A percentile compares a stretch with the other conserved stretches of the same genome.
Evolutionary conservation across 1,140 invertebrate species (phyloP).

Genomic region (Chrysopa pallens): DNA sequence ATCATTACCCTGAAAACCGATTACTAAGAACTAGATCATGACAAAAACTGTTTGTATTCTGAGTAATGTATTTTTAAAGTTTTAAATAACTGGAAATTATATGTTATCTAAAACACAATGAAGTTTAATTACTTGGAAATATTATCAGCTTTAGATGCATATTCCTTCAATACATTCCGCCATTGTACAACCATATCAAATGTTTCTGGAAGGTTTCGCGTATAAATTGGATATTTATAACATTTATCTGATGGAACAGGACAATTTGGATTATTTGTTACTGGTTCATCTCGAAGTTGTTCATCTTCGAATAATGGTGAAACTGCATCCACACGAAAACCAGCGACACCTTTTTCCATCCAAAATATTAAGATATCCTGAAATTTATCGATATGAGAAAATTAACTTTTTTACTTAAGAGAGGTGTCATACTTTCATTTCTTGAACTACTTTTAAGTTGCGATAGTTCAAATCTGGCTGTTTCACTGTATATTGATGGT

Average conservation of each 20-base stretch:
- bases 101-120: no score
- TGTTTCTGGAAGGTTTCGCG: conserved; percentile 36
- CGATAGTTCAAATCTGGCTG: conserved; percentile 61
- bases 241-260: conserved; percentile 23
- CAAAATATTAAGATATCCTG: conserved; percentile 54
- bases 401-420: no score
- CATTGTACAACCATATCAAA: conserved; percentile 42
- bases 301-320: conserved; percentile 37
- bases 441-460: conserved; percentile 33
- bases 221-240: conserved; percentile 43
- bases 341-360: conserved; percentile 56
- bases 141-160: conserved; percentile 20
- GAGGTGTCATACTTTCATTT: conserved; percentile 32
- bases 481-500: conserved; percentile 48
- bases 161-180: conserved; percentile 40
- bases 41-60: no score
- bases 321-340: conserved; percentile 53
- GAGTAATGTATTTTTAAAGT: no score
- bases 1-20: conserved; percentile 39
- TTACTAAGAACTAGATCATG: no score
- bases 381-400: conserved; percentile 8
- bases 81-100: no score
- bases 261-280: conserved; percentile 16
- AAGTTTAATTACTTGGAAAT: conserved; percentile 11
- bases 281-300: conserved; percentile 32